These are phyloP conservation scores for Serinus canaria DNA, from an alignment of 2,113 vertebrate species.

Conservation along the genomic window DNA sequence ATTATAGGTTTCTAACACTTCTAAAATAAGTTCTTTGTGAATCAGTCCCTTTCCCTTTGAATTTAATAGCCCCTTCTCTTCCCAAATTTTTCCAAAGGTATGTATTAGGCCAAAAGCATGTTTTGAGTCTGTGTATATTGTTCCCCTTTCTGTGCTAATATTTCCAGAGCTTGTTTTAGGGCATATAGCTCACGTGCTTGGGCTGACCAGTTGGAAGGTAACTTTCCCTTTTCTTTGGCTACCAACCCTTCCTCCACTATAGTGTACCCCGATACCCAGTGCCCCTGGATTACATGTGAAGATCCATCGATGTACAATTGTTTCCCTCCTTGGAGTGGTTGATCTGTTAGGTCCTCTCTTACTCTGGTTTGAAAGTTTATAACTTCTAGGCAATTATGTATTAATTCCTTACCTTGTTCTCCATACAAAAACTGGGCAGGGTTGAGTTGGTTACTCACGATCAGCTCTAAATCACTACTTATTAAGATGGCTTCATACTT, in stretches of 20 bases:
- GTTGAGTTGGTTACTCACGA: background rate
- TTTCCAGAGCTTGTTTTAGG: background rate
- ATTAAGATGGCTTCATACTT: background rate
- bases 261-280: accelerated
- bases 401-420: background rate
- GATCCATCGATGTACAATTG: background rate
- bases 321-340: background rate
- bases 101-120: background rate
- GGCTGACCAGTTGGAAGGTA: background rate
- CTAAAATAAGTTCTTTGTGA: background rate
- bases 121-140: background rate
- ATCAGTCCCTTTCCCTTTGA: background rate
- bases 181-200: background rate
- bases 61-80: no score
- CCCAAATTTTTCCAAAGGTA: background rate
- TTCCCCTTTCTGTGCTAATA: background rate
- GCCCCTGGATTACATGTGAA: background rate
- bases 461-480: background rate
- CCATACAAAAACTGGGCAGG: background rate
- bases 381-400: background rate
- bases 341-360: background rate
- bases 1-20: background rate
- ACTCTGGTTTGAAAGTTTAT: background rate
- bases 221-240: background rate
- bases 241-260: background rate